phyloP scores from a whole-genome alignment of 2,888 invertebrate species.

The Labia minor region DNA sequence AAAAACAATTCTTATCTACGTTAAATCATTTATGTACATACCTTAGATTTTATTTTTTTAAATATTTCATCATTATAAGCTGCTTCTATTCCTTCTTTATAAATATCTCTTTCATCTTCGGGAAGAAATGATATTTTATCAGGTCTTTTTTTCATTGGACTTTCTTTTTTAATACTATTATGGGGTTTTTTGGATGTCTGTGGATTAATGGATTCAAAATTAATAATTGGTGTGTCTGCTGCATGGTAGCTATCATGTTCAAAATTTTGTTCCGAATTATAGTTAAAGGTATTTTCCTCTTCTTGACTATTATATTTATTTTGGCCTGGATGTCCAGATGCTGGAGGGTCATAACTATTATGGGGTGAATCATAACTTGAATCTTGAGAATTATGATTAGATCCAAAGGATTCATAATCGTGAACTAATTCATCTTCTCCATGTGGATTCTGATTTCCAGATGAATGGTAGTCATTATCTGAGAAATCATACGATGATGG shows the following conservation, averaged over 20 bases:
- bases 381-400: not conserved
- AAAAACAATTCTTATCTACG: too few species aligned
- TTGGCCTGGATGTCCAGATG: not conserved
- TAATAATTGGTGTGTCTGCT: not conserved
- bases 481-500: constrained; percentile 27
- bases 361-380: not conserved
- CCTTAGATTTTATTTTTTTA: too few species aligned
- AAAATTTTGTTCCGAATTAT: not conserved
- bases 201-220: not conserved
- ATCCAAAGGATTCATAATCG: constrained; percentile 4
- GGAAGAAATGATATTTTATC: not conserved
- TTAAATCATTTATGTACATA: too few species aligned
- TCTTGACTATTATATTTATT: not conserved
- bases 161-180: not conserved
- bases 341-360: not conserved
- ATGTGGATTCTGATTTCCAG: not conserved
- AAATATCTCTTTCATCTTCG: not conserved
- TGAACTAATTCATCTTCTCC: not conserved
- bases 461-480: not conserved
- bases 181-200: not conserved
- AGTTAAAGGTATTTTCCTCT: not conserved
- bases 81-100: not conserved
- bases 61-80: not conserved
- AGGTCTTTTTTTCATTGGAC: not conserved
- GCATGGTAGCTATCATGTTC: not conserved